Percentiles rank a stretch among this genome's conserved stretches.
Conservation (phyloP, 2,888 invertebrate species). For the Helobdella robusta region DNA sequence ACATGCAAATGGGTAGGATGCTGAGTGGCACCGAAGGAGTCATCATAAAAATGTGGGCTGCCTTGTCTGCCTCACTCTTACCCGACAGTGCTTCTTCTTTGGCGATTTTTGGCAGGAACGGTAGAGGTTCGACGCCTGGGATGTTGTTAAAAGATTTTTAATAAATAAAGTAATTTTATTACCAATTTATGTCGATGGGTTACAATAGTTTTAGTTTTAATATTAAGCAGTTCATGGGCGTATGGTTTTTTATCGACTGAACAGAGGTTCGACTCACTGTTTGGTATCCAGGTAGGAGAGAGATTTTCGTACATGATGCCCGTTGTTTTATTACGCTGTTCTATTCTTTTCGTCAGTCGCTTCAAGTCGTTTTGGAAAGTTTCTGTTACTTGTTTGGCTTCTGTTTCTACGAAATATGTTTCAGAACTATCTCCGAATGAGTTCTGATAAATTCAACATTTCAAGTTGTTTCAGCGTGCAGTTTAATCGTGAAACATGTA, state of each 20-base stretch:
- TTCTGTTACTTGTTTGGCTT: conserved; percentile 28
- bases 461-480: too few species aligned
- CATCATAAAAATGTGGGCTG: conserved; percentile 24
- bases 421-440: conserved; percentile 32
- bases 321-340: conserved; percentile 26
- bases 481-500: too few species aligned
- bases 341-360: conserved; percentile 23
- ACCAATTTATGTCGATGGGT: not conserved
- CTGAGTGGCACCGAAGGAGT: conserved; percentile 33
- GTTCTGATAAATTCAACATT: conserved; percentile 23
- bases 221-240: not conserved
- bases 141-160: too few species aligned
- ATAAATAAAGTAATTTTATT: not conserved
- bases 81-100: conserved; percentile 28
- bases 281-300: conserved; percentile 32
- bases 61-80: conserved; percentile 4
- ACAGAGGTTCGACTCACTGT: conserved; percentile 26
- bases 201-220: not conserved
- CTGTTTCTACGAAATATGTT: conserved; percentile 34
- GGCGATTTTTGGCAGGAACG: conserved; percentile 30
- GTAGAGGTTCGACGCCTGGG: conserved; percentile 33
- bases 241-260: not conserved
- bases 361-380: conserved; percentile 28
- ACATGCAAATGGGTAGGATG: conserved; percentile 35
- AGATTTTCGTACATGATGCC: conserved; percentile 31